Base-by-base conservation (phyloP, 35 echinoderm and acorn worm species). In the Ophioderma brevispina region DNA sequence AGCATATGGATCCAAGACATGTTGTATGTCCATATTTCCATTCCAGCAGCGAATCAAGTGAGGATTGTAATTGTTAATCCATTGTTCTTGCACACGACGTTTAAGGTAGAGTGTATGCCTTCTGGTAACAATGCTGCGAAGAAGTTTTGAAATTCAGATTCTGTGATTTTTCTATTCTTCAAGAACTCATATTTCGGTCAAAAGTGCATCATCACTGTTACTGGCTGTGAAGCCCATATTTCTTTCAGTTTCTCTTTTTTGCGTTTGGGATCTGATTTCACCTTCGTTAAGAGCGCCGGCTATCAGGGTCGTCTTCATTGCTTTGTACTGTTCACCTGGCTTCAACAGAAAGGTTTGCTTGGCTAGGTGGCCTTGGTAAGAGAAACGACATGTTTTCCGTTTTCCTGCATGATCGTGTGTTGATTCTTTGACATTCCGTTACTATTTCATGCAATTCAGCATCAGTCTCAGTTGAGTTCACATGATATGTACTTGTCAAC, bases 401-500 rank as follows among this genome's bases (percentile, higher is more conserved):
- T 49, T 78, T 88, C 30, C 35, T 78, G 36, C 85, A 87, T 25
- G 85, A 87, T 41, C 78, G 77, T 0, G 85, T 75, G 37, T 87
- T 64, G 1, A 14, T 78, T 34, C 78, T 87, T 28, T 87, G 79
- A 0, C 37, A 33, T 21, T 31, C 39, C 2, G 8, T 39, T 14
- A 81, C 79, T 14, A 81, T 81, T 37, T 81, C 79, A 41, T 23
- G 36, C 17, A 81, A 81, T 13, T 85, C 82, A 32, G 2, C 36
- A 81, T 81, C 37, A 0, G 0, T 31, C 21, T 81, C 40, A 30
- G 79, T 23, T 25, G 79, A 81, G 40, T 31, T 37, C 79, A 38
- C 33, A 36, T 17, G 36, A 39, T 38, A 81, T n/a, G n/a, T n/a
- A n/a, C n/a, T n/a, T n/a, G n/a, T n/a, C n/a, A n/a, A n/a, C n/a